phyloP scores from a whole-genome alignment of 1,140 invertebrate species.

The Drosophila parabipectinata region DNA sequence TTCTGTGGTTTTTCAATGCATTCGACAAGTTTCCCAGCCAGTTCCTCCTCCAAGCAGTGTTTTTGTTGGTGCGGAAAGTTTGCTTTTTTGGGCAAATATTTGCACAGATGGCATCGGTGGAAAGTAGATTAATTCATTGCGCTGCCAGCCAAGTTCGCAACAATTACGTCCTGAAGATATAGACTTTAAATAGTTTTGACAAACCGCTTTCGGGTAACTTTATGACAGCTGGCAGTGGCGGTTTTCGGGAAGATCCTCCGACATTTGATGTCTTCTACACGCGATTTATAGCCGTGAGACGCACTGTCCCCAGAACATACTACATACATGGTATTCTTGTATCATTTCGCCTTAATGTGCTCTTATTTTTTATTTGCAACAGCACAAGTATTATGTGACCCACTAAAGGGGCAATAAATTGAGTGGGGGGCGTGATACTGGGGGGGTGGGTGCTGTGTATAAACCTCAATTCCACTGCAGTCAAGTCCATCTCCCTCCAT shows the following conservation, averaged over 20 bases:
- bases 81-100: conserved; percentile 34
- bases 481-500: background rate
- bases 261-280: conserved; percentile 42
- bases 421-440: background rate
- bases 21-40: conserved; percentile 35
- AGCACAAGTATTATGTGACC: conserved; percentile 43
- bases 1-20: conserved; percentile 46
- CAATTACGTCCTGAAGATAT: conserved; percentile 29
- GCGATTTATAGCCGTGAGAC: conserved; percentile 30
- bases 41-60: background rate
- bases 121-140: conserved; percentile 53
- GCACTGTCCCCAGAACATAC: conserved; percentile 22
- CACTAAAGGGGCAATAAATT: conserved; percentile 69
- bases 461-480: conserved; percentile 18
- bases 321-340: conserved; percentile 4
- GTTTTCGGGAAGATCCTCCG: conserved; percentile 10
- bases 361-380: conserved; percentile 40
- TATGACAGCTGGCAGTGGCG: conserved; percentile 30
- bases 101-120: conserved; percentile 47
- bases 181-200: conserved; percentile 38
- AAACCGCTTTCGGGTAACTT: conserved; percentile 39
- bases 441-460: background rate
- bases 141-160: conserved; percentile 38
- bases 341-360: conserved; percentile 38
- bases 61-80: conserved; percentile 15